These are phyloP conservation scores for Zootermopsis nevadensis DNA, from an alignment of 2,888 invertebrate genomes.

Conservation along the genomic window DNA sequence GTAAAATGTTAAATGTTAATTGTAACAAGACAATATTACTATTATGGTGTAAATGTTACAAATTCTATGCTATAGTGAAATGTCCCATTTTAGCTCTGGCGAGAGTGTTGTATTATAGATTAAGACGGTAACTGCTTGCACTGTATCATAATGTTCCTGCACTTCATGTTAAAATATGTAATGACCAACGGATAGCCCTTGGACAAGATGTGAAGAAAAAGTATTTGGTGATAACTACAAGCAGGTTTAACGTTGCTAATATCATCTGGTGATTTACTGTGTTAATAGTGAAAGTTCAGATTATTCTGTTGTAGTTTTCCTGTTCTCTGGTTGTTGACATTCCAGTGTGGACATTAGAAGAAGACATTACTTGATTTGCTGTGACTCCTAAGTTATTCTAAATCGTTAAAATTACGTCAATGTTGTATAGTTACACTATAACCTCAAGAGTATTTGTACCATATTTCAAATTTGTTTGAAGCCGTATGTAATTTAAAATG, in stretches of 20 bases:
- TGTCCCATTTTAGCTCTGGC: conserved; percentile 24
- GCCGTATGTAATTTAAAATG: conserved; percentile 21
- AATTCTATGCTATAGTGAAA: conserved; percentile 46
- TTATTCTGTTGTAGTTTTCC: conserved; percentile 14
- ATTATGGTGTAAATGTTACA: conserved; percentile 47
- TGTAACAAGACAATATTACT: conserved; percentile 51
- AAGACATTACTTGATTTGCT: background rate
- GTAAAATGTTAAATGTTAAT: conserved; percentile 49
- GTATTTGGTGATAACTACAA: conserved; percentile 7
- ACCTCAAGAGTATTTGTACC: conserved; percentile 27
- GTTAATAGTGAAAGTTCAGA: background rate
- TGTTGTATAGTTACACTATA: conserved; percentile 20
- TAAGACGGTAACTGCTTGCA: conserved; percentile 33
- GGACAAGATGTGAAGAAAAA: background rate
- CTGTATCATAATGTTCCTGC: conserved; percentile 31
- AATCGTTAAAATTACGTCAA: conserved; percentile 19
- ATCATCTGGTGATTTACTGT: conserved; percentile 8
- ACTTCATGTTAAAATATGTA: conserved; percentile 30
- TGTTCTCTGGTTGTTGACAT: conserved; percentile 35
- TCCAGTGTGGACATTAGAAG: conserved; percentile 28
- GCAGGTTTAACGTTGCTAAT: conserved; percentile 1
- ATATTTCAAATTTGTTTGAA: conserved; percentile 25
- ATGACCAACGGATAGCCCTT: conserved; percentile 6
- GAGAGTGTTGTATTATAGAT: conserved; percentile 36
- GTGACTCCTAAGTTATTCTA: conserved; percentile 19